A percentile compares a stretch with the other conserved stretches of the same genome.
phyloP scores from a whole-genome alignment of 1,140 invertebrate species.

The Orussus abietinus region DNA sequence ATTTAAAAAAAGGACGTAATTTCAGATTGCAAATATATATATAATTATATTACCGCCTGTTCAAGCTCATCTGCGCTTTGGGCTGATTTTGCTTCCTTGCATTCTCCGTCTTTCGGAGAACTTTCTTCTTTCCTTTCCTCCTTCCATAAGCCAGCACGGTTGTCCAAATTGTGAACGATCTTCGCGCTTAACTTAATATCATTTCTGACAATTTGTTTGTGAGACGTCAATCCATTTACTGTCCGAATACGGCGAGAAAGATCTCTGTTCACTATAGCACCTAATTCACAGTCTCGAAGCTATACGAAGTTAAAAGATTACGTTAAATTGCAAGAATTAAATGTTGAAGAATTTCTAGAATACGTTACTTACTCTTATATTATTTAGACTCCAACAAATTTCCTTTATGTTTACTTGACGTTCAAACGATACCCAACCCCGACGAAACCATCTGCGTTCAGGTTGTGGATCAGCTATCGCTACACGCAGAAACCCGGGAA shows the following conservation, averaged over 20 bases:
- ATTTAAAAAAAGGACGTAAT: constrained; percentile 1
- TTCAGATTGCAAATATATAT: constrained; percentile 1
- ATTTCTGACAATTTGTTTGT: constrained; percentile 84
- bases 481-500: constrained; percentile 92
- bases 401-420: constrained; percentile 97
- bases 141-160: constrained; percentile 76
- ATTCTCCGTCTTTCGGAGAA: constrained; percentile 22
- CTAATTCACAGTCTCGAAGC: constrained; percentile 88
- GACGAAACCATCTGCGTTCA: constrained; percentile 89
- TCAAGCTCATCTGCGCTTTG: constrained; percentile 32
- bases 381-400: constrained; percentile 98
- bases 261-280: constrained; percentile 92
- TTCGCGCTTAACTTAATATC: constrained; percentile 93
- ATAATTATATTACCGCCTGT: constrained; percentile 35
- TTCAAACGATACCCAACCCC: constrained; percentile 98
- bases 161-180: constrained; percentile 92
- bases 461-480: constrained; percentile 95
- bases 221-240: constrained; percentile 88
- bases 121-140: constrained; percentile 50
- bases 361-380: constrained; percentile 69
- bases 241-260: constrained; percentile 86
- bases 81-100: constrained; percentile 28
- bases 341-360: background rate
- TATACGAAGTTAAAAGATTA: constrained; percentile 35
- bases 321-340: constrained; percentile 13